Evolutionary conservation across 2,888 invertebrate genomes (phyloP).

Genomic region (Cryptocephalus moraei): DNA sequence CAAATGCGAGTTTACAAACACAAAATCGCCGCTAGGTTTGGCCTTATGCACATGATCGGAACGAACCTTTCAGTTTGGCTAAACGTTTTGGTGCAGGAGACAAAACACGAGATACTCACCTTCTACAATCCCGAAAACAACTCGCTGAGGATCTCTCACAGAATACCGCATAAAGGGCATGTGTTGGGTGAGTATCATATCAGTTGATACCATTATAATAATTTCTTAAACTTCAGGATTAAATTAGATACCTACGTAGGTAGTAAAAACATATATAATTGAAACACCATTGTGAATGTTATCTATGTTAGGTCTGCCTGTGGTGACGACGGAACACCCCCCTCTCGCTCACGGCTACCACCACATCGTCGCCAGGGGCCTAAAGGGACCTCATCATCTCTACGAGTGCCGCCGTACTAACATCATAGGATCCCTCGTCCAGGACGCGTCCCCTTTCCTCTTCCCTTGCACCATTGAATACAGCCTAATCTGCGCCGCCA

Average conservation of each 20-base stretch:
- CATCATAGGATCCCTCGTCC: slow-evolving; percentile 69
- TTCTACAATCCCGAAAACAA: slow-evolving; percentile 85
- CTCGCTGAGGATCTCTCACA: slow-evolving; percentile 66
- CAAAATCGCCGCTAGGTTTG: slow-evolving; percentile 84
- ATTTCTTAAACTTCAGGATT: background rate
- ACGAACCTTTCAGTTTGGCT: slow-evolving; percentile 99
- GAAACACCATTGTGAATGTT: no score
- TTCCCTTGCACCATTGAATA: slow-evolving; percentile 95
- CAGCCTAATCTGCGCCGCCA: slow-evolving; percentile 91
- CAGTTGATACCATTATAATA: background rate
- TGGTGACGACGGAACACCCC: slow-evolving; percentile 29
- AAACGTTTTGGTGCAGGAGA: slow-evolving; percentile 87
- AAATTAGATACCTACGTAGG: slow-evolving; percentile 1
- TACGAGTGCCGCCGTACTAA: slow-evolving; percentile 83
- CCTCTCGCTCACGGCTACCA: slow-evolving; percentile 45
- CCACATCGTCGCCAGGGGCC: slow-evolving; percentile 61
- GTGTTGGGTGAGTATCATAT: slow-evolving; percentile 16
- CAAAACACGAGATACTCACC: slow-evolving; percentile 87
- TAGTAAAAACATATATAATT: no score
- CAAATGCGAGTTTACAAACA: slow-evolving; percentile 47
- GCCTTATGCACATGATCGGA: slow-evolving; percentile 98
- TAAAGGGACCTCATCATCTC: slow-evolving; percentile 79
- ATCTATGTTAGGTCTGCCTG: slow-evolving; percentile 24
- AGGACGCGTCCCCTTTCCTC: slow-evolving; percentile 50
- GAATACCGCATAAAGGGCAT: slow-evolving; percentile 50